A percentile compares a stretch with the other conserved stretches of the same genome.
phyloP scores from a whole-genome alignment of 2,113 vertebrate genomes.

The Penelope pileata region DNA sequence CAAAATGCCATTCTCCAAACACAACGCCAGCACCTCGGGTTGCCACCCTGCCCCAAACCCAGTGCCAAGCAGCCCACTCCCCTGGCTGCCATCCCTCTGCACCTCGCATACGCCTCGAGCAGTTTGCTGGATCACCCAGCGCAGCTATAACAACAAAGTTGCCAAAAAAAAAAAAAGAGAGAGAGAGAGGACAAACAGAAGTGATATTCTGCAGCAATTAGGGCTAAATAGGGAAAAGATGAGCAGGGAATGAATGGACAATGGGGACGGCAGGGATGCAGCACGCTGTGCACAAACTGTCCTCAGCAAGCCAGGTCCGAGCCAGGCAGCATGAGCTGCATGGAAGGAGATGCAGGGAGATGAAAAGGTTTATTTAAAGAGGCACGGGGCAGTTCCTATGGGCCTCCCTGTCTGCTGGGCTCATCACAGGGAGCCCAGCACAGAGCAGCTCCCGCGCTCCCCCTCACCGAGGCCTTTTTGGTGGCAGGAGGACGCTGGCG shows the following conservation, averaged over 20 bases:
- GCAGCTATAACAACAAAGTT: constrained; percentile 68
- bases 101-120: constrained; percentile 24
- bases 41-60: not conserved
- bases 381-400: not conserved
- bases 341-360: not conserved
- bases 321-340: constrained; percentile 15
- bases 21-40: not conserved
- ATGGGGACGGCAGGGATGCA: not conserved
- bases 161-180: constrained; percentile 46
- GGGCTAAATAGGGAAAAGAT: constrained; percentile 16
- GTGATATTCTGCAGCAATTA: constrained; percentile 54
- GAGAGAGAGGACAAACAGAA: constrained; percentile 37
- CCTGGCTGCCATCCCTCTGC: not conserved
- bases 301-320: not conserved
- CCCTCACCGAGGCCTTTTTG: not conserved
- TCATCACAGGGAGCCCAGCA: not conserved
- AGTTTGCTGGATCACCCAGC: constrained; percentile 23
- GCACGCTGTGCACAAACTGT: constrained; percentile 11
- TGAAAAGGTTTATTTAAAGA: constrained; percentile 63
- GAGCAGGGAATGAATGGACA: constrained; percentile 58
- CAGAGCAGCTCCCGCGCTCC: not conserved
- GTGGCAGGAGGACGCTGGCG: constrained; percentile 26
- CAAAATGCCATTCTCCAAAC: not conserved
- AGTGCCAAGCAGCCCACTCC: too few species aligned
- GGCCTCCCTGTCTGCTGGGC: not conserved